A percentile compares a stretch with the other conserved stretches of the same genome.
Conservation (phyloP, 2,888 invertebrate genomes). For the Mylabris sibirica region DNA sequence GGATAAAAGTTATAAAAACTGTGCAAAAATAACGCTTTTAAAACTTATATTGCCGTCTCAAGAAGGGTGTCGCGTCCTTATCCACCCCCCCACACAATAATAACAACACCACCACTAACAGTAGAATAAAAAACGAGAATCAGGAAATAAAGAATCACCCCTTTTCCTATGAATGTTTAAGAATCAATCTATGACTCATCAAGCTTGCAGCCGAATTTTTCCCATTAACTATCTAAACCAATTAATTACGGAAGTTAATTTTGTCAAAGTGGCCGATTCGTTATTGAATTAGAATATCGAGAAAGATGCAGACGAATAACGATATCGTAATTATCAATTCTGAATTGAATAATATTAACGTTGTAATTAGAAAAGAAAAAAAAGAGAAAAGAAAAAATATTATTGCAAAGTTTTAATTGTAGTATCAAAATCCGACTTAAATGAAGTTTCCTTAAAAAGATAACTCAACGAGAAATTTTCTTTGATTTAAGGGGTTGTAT, state of each 20-base stretch:
- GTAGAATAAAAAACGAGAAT: background rate
- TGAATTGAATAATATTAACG: constrained; percentile 9
- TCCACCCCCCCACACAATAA: background rate
- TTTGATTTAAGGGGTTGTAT: constrained; percentile 24
- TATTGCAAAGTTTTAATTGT: constrained; percentile 12
- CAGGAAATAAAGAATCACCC: background rate
- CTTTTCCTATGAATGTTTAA: background rate
- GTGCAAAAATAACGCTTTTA: constrained; percentile 39
- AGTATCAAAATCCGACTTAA: background rate
- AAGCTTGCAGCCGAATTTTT: background rate
- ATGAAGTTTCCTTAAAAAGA: constrained; percentile 10
- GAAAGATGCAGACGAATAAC: background rate
- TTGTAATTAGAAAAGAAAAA: background rate
- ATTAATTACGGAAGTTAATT: constrained; percentile 6
- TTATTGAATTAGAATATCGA: background rate
- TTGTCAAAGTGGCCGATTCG: background rate
- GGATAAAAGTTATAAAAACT: constrained; percentile 37
- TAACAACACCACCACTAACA: background rate
- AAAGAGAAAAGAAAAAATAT: background rate
- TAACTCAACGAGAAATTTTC: constrained; percentile 20
- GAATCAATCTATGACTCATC: constrained; percentile 8
- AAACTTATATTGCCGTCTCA: constrained; percentile 31
- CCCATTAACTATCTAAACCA: constrained; percentile 6
- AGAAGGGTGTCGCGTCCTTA: constrained; percentile 15
- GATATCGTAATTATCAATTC: constrained; percentile 1